Conservation (phyloP, 2,888 invertebrate species). For the Polymixis flavicincta region DNA sequence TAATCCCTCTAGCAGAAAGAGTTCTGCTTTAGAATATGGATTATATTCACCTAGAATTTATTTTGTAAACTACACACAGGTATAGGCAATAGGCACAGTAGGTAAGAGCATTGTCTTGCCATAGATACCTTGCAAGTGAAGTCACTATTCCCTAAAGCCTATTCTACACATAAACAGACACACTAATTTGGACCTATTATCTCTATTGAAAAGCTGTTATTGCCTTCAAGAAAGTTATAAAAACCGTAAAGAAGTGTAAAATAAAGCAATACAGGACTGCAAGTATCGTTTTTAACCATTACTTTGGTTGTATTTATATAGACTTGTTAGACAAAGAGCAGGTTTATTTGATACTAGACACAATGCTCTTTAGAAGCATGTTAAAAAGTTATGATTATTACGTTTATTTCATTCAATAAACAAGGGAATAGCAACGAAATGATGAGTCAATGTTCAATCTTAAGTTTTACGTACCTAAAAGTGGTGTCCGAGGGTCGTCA, state of each 20-base stretch:
- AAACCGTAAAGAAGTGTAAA: neutral
- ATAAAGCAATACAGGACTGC: neutral
- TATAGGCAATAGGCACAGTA: neutral
- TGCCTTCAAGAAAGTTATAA: neutral
- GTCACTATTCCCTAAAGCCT: neutral
- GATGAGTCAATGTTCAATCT: conserved; percentile 5
- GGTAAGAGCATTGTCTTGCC: neutral
- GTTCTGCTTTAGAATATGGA: neutral
- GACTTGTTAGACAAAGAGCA: conserved; percentile 5
- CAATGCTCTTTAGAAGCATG: neutral
- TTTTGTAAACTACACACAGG: neutral
- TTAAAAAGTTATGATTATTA: neutral
- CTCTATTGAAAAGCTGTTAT: neutral
- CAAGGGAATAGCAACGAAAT: neutral
- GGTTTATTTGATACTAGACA: neutral
- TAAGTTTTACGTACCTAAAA: conserved; percentile 68
- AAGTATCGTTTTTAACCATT: neutral
- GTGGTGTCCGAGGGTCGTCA: conserved; percentile 75
- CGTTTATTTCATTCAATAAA: neutral
- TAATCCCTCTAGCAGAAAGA: no score
- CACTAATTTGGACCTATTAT: neutral
- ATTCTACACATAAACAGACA: neutral
- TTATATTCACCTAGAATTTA: neutral
- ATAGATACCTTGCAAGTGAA: neutral
- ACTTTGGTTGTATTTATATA: no score